Base-by-base conservation (phyloP, 1,140 invertebrate genomes). In the Heliconius eleuchia region DNA sequence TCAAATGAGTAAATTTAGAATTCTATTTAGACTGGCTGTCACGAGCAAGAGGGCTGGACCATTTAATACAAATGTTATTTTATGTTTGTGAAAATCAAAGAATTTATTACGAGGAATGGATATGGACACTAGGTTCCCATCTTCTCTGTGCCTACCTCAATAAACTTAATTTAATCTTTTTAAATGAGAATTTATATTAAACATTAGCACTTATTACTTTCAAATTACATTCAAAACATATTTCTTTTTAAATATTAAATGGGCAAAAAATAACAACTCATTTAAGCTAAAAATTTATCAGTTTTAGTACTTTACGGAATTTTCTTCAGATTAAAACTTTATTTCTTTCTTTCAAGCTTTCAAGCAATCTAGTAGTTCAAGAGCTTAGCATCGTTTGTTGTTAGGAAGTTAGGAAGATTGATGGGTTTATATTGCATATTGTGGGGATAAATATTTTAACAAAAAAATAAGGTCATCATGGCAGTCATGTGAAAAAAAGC, bases 331-430 rank as follows among this genome's bases (percentile, higher is more conserved):
- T 66, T 66, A 30, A 66, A 66, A 66, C 1, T 42, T 42, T 42
- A 3, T 42, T 42, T 42, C 42, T 42, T 42, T 42, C 27, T 30
- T 66, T 27, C 9, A 37, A 66, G 60, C 27, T 66, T 30, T 66
- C 60, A 66, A 66, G 60, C 60, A 66, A 66, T 66, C 27, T 66
- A 66, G 60, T 30, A 66, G 60, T 66, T 66, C 60, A 66, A 30
- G 11, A 66, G 60, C 60, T 66, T 66, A 27, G 60, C 27, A 66
- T 66, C 27, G 60, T 66, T 66, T 66, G 60, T 30, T 66, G 60
- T 66, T 66, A 66, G 9, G 60, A 66, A 30, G 23, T 27, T 27
- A 42, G 30, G 30, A 19, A 34, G 42, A 7, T 52, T 1, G 1
- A 2, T 57, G 9, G n/a, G 30, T 34, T 34, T 34, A 34, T 34